phyloP scores from a whole-genome alignment of 1,140 invertebrate genomes.

The Drosophila hydei region DNA sequence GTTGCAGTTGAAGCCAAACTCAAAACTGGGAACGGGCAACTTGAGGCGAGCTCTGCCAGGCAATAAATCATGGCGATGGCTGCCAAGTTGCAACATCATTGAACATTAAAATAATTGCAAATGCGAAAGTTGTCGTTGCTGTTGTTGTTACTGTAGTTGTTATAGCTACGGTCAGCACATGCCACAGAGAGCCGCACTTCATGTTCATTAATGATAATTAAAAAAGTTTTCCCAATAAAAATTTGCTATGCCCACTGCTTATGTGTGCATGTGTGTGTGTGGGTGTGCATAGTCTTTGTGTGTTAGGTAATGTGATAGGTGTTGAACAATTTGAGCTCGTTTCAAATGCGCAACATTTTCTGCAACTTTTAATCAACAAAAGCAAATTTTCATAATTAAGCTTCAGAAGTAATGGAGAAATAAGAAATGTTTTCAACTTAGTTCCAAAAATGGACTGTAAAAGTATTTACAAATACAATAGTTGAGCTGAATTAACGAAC shows the following conservation, averaged over 20 bases:
- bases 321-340: conserved; percentile 11
- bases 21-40: conserved; percentile 17
- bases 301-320: conserved; percentile 17
- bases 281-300: neutral
- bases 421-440: neutral
- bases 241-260: conserved; percentile 40
- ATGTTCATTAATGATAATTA: conserved; percentile 79
- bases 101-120: conserved; percentile 79
- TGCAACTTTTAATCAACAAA: conserved; percentile 4
- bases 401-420: neutral
- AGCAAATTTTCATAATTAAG: neutral
- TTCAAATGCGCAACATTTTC: conserved; percentile 11
- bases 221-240: conserved; percentile 69
- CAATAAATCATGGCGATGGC: conserved; percentile 74
- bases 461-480: neutral
- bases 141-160: conserved; percentile 13
- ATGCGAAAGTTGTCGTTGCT: conserved; percentile 58
- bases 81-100: conserved; percentile 72
- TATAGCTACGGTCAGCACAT: conserved; percentile 32
- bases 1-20: conserved; percentile 11
- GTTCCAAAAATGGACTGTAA: no score
- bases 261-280: conserved; percentile 29
- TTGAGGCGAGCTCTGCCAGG: conserved; percentile 33
- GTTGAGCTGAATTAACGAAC: neutral
- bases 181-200: conserved; percentile 26